Base-by-base conservation (phyloP, 2,888 invertebrate genomes). In the Stenurella melanura region DNA sequence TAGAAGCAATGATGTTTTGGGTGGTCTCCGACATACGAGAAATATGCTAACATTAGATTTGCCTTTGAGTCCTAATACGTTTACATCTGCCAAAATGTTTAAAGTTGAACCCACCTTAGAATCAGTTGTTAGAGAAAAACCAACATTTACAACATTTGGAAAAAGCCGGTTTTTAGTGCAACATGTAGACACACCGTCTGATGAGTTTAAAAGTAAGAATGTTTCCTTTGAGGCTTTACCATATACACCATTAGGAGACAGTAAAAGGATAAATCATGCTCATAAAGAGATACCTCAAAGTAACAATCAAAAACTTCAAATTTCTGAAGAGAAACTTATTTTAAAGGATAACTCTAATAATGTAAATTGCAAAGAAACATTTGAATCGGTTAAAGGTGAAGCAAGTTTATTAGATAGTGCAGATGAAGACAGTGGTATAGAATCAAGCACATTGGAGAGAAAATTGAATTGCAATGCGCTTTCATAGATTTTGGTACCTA, bases 41-140 rank as follows among this genome's bases (percentile, higher is more conserved):
- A 93, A 94, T 87, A 92, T 92, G 79, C 90, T 95, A 17, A 95
- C 94, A 86, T 90, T 95, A 11, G 94, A 95, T 88, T 89, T 95
- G 34, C 92, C 93, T 0, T 92, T 92, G 1, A 92, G 92, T 83
- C 93, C 93, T 0, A 89, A 87, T 68, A 88, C 90, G 12, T 89
- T 90, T 80, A 87, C 88, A 17, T 87, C 88, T 4, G 84, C 77
- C 15, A 87, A 87, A 83, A 82, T 83, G 11, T 89, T 89, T 75
- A 84, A 84, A 11, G 81, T 92, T 57, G 91, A 91, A 42, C 90
- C 91, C 87, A 63, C 63, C 7, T 71, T 80, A 5, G 92, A 91
- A 42, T 91, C 91, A 0, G 90, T 92, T 0, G 87, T 88, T n/a
- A 85, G 90, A 19, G 90, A 90, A 34, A 86, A 88, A 73, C 92